Base-by-base conservation (phyloP, 2,888 invertebrate genomes). In the Tetragonisca angustula region DNA sequence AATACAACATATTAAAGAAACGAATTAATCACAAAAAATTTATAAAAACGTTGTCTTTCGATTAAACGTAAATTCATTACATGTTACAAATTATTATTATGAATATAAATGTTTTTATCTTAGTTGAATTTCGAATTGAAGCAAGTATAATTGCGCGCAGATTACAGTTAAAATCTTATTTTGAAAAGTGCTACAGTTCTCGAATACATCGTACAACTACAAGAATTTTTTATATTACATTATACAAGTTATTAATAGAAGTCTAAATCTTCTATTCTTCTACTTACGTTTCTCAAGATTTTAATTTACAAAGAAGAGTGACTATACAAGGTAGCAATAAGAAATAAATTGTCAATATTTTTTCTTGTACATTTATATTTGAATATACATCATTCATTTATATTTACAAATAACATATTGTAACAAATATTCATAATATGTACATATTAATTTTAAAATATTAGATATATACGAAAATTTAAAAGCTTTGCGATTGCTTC, bases 381-480 rank as follows among this genome's bases (percentile, higher is more conserved):
- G 59, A 19, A 56, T 70, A 36, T 73, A 71, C 68, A 27, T 79
- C 67, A 80, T 50, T 27, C 2, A 77, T 75, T 80, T n/a, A 80
- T 85, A 83, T 77, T 77, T 85, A 85, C 77, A 85, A 79, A 76
- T 62, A 73, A 76, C 43, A 59, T 9, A 19, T 50, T 15, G 19
- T 83, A 75, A 83, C 59, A 83, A 83, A 76, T 76, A 67, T 59
- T 68, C 19, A 15, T 67, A 71, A 49, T 85, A 83, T 83, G 64
- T 80, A 85, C 77, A 85, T 59, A 24, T 70, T 9, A 27, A 52
- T 71, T 67, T 72, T 13, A n/a, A 72, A 21, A 17, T 68, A 59
- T 62, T 24, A 17, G 43, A 78, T 64, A 36, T 24, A 70, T 50
- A 79, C 21, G 21, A 13, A n/a, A 69, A 62, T 64, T 17, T 50